phyloP scores from a whole-genome alignment of 2,797 vertebrate genomes.

The Spinibarbus caldwelli region DNA sequence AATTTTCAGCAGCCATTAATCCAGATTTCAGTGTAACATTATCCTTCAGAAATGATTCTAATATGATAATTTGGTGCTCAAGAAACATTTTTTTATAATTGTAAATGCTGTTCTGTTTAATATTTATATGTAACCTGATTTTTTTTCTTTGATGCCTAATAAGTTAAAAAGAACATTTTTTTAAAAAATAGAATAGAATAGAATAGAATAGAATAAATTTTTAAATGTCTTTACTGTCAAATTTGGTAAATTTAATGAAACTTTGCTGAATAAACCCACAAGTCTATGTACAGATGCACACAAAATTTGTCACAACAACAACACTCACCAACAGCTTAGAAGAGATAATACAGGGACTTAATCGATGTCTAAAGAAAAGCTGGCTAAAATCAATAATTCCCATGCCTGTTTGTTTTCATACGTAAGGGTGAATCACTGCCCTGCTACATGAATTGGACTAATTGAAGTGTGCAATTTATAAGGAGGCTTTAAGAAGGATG shows the following conservation, averaged over 20 bases:
- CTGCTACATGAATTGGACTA: constrained; percentile 77
- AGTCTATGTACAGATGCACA: neutral
- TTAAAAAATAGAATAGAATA: too few species aligned
- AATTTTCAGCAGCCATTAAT: neutral
- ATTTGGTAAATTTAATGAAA: neutral
- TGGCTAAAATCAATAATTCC: constrained; percentile 75
- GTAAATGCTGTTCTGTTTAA: too few species aligned
- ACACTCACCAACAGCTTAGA: neutral
- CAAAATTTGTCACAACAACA: neutral
- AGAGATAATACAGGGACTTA: constrained; percentile 68
- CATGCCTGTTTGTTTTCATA: constrained; percentile 68
- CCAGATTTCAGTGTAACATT: neutral
- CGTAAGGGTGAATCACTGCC: constrained; percentile 74
- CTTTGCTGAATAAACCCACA: neutral
- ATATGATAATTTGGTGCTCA: too few species aligned
- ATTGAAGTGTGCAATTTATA: constrained; percentile 74
- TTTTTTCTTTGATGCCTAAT: neutral
- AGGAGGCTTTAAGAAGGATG: constrained; percentile 65
- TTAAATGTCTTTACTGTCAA: neutral
- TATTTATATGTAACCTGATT: neutral
- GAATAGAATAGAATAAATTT: too few species aligned
- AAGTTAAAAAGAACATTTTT: too few species aligned
- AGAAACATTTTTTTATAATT: too few species aligned
- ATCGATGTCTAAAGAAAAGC: constrained; percentile 77
- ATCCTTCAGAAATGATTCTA: neutral